Evolutionary conservation across 2,888 invertebrate species (phyloP).

Genomic region (Hofmannophila pseudospretella): DNA sequence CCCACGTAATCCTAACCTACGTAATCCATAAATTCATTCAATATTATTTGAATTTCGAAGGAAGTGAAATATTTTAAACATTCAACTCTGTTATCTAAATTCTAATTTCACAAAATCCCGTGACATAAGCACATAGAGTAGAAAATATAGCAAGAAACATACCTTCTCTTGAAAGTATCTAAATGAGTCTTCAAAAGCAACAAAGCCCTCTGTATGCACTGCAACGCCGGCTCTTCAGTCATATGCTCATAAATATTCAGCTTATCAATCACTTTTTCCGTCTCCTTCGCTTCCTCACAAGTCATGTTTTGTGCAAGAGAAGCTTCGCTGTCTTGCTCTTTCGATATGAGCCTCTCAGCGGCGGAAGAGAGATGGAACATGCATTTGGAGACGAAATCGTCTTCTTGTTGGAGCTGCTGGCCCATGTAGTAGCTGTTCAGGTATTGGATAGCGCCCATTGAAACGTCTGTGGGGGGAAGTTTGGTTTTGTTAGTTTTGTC

Average conservation of each 20-base stretch:
- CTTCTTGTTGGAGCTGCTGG: conserved; percentile 92
- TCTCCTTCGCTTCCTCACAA: conserved; percentile 35
- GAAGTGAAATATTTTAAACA: no score
- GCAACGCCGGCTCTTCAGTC: conserved; percentile 87
- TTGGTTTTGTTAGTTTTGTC: no score
- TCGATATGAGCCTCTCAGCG: conserved; percentile 81
- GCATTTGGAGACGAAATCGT: conserved; percentile 94
- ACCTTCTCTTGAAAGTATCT: conserved; percentile 92
- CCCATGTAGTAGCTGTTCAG: conserved; percentile 96
- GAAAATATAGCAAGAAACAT: no score
- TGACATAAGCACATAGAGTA: no score
- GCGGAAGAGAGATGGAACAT: conserved; percentile 94
- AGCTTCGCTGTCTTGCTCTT: conserved; percentile 45
- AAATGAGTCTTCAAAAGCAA: conserved; percentile 93
- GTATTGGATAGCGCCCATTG: conserved; percentile 96
- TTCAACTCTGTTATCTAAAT: no score
- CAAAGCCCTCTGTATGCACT: conserved; percentile 93
- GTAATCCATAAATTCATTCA: no score
- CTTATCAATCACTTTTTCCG: conserved; percentile 35
- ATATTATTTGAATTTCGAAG: no score
- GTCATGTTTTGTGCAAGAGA: conserved; percentile 22
- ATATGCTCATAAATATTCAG: conserved; percentile 69
- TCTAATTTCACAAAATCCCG: no score
- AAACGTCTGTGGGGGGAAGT: conserved; percentile 81
- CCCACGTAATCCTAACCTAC: no score